These are phyloP conservation scores for Yoshiicerus persimilis DNA, from an alignment of 1,140 invertebrate genomes.

Conservation along the genomic window DNA sequence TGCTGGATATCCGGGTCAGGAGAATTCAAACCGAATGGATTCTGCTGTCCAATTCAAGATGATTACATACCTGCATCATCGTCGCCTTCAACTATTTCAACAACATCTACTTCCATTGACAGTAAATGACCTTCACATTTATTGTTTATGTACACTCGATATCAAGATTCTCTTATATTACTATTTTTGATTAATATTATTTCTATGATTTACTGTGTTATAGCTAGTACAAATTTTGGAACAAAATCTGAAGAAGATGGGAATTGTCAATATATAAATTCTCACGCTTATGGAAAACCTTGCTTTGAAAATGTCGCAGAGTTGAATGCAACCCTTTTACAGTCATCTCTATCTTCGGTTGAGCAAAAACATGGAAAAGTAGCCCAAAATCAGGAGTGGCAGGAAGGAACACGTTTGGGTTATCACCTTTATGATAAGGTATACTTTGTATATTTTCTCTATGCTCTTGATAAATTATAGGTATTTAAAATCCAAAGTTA, in stretches of 20 bases:
- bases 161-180: too few relatives aligned
- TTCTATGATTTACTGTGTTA: neutral
- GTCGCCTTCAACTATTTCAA: neutral
- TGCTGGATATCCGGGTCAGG: neutral
- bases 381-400: too few relatives aligned
- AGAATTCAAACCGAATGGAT: neutral
- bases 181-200: too few relatives aligned
- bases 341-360: neutral
- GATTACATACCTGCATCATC: neutral
- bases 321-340: neutral
- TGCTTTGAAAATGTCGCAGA: neutral
- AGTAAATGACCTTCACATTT: neutral
- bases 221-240: neutral
- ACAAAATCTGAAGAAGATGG: neutral
- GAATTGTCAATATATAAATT: neutral
- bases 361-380: neutral
- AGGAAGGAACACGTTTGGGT: too few relatives aligned
- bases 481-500: too few relatives aligned
- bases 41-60: neutral
- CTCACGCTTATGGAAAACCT: neutral
- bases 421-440: too few relatives aligned
- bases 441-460: too few relatives aligned
- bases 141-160: too few relatives aligned
- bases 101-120: neutral
- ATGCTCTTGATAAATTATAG: too few relatives aligned